These are phyloP conservation scores for Pelmatolapia mariae DNA, from an alignment of 2,113 vertebrate species.

Conservation along the genomic window DNA sequence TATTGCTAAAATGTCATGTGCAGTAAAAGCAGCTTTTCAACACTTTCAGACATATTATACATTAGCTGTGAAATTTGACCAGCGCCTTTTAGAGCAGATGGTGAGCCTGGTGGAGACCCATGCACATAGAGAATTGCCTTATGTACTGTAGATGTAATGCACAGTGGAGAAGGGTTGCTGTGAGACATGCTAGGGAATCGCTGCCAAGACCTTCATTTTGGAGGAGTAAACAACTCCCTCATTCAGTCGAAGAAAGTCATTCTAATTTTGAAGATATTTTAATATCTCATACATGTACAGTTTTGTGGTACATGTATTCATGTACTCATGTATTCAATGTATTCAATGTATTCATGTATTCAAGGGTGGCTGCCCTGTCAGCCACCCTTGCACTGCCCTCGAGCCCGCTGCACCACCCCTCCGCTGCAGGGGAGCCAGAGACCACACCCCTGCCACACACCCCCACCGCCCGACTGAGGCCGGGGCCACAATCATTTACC, in stretches of 20 bases:
- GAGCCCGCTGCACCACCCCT: neutral
- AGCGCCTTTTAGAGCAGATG: conserved; percentile 31
- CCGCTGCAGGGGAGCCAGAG: neutral
- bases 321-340: too few relatives aligned
- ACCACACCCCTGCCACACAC: neutral
- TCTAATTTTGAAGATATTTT: neutral
- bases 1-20: neutral
- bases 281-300: neutral
- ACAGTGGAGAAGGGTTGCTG: neutral
- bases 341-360: too few relatives aligned
- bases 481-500: neutral
- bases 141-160: neutral
- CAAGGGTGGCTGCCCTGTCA: neutral
- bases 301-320: neutral
- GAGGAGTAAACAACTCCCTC: neutral
- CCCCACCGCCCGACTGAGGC: neutral
- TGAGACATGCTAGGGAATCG: conserved; percentile 15
- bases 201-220: conserved; percentile 11
- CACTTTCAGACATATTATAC: neutral
- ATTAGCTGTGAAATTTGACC: neutral
- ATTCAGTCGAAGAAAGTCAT: neutral
- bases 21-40: neutral
- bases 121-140: conserved; percentile 6
- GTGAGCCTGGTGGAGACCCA: conserved; percentile 28
- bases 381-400: neutral